Base-by-base conservation (phyloP, 2,113 vertebrate species). In the Aythya baeri region DNA sequence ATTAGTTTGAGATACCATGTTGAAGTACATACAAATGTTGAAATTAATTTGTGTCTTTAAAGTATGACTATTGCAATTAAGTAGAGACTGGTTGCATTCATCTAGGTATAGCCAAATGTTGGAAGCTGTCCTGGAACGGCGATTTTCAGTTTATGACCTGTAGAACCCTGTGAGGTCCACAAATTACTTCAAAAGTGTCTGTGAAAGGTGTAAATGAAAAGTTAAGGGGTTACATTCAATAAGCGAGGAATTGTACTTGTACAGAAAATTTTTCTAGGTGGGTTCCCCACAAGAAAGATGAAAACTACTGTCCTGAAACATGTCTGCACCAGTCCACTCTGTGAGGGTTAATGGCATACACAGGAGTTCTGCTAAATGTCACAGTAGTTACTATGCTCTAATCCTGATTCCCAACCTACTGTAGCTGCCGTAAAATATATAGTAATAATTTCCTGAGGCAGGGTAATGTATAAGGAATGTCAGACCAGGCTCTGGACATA, bases 401-500 rank as follows among this genome's bases (percentile, higher is more conserved):
- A 98, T 98, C 98, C 98, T 96, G 97, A 98, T 98, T 96, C 97
- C 97, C 89, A 98, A 95, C 97, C 96, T 98, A 98, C 98, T 98
- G 97, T 98, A 98, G 97, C 96, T 97, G 97, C 97, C 96, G 97
- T 98, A 98, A 98, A 98, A 98, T 98, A 98, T 98, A 98, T 98
- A 97, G 98, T 98, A 98, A 98, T 98, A 98, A 98, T 98, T 98
- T 98, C 98, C 98, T 98, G 98, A 98, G 96, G 98, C 98, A 97
- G 93, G 95, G 98, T 98, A 98, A 98, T 98, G 98, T 98, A 98
- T 97, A 98, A 98, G 97, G 98, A 98, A 98, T 98, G 98, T 98
- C 97, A 98, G 97, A 94, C 96, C 85, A 97, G 96, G 94, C 96
- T 97, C 98, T 98, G 97, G 97, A 98, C 98, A 97, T 98, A 98